A percentile compares a stretch with the other conserved stretches of the same genome.
These are phyloP conservation scores for Poeciliopsis retropinna DNA, from an alignment of 2,113 vertebrate genomes.

Conservation along the genomic window DNA sequence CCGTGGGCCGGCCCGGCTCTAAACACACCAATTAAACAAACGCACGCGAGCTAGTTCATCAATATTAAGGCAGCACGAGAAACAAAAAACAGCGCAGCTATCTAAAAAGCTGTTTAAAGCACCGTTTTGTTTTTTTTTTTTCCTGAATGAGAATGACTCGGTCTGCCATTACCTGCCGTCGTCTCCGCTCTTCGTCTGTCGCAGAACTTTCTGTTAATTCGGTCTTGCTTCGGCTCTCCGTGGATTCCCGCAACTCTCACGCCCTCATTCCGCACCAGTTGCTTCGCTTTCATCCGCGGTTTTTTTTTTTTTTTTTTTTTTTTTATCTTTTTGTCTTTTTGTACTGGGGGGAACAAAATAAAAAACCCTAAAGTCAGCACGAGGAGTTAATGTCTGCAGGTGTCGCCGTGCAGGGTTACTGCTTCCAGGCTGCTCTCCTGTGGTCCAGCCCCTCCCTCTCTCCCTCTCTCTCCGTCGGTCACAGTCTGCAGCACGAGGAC, in stretches of 20 bases:
- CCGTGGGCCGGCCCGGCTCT: too few species aligned
- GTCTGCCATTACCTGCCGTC: conserved; percentile 55
- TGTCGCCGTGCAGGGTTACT: conserved; percentile 36
- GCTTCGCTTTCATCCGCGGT: neutral
- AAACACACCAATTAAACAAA: neutral
- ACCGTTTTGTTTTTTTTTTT: neutral
- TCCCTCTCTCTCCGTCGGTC: neutral
- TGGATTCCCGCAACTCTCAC: neutral
- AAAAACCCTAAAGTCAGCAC: neutral
- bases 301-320: too few species aligned
- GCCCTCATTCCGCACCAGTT: neutral
- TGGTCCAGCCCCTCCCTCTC: neutral
- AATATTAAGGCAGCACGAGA: neutral
- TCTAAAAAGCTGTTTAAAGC: neutral
- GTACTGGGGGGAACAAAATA: neutral
- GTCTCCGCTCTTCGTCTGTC: neutral
- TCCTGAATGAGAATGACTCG: neutral
- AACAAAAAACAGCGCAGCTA: rapidly evolving
- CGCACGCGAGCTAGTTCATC: neutral
- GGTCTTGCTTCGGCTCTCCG: neutral
- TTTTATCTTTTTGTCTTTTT: neutral
- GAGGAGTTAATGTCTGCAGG: conserved; percentile 46
- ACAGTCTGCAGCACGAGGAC: neutral
- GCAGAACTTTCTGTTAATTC: neutral
- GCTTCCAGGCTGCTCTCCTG: conserved; percentile 27